Base-by-base conservation (phyloP, 64 coral and sea anemone species). In the Porites lutea region DNA sequence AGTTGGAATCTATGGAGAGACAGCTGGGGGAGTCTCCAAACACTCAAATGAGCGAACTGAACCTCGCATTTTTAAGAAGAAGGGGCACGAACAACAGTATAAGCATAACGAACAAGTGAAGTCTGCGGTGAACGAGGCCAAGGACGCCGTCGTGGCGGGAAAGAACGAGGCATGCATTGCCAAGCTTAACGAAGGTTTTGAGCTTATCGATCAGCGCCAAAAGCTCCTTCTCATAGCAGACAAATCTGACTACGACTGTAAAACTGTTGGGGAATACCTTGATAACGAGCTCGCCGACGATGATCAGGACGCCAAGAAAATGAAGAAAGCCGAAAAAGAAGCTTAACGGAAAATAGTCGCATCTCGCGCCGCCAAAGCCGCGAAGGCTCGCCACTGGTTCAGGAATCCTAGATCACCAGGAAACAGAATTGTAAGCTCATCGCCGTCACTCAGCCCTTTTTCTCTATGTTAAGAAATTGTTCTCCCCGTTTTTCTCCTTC, bases 251-350 rank as follows among this genome's bases (percentile, higher is more conserved):
- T 68, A 68, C 20, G 15, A 10, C 65, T 68, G 20, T 3, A 68
- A 77, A 77, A 77, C 74, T 10, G 74, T 77, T 3, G 74, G 74
- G 74, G 74, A 77, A 22, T 72, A 72, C 16, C 70, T 72, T 9
- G 70, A 72, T 16, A 72, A 72, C 15, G 44, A 72, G 44, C 70
- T 77, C 10, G 47, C 74, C 18, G 74, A 47, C 47, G 48, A 77
- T 18, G 74, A 77, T 18, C 45, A 77, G 65, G 65, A 68, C 65
- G 65, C 65, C 65, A 68, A 68, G 65, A 68, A 68, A 68, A 68
- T 68, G 65, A 68, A 68, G 19, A 68, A 68, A 68, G 65, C 65
- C 14, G 65, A 68, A 68, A 68, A 68, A 68, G 65, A 77, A 48
- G 74, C 74, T 11, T 43, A 77, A 77, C 44, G 43, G 74, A 77